These are phyloP conservation scores for Grammomys surdaster DNA, from an alignment of 2,113 vertebrate species.

Conservation along the genomic window DNA sequence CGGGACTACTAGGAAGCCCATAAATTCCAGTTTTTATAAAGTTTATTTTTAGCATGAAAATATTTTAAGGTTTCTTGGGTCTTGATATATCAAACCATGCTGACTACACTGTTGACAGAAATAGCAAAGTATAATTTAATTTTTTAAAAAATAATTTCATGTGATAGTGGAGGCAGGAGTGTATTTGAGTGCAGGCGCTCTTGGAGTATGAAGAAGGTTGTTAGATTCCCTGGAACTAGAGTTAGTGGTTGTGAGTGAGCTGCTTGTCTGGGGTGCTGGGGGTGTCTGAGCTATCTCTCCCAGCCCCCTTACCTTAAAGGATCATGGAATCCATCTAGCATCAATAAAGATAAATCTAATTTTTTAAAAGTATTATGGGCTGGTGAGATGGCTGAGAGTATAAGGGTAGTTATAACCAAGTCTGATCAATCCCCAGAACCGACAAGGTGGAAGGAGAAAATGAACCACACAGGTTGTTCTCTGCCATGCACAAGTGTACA, in stretches of 20 bases:
- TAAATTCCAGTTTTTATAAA: constrained; percentile 2
- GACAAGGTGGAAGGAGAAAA: neutral
- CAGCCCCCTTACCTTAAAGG: neutral
- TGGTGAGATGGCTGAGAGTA: neutral
- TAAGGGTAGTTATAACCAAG: neutral
- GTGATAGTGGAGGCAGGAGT: neutral
- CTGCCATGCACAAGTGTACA: neutral
- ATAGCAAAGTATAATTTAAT: neutral
- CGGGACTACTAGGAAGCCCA: neutral
- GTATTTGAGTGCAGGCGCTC: neutral
- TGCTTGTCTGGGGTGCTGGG: neutral
- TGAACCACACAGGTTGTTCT: neutral
- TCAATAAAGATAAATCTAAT: neutral
- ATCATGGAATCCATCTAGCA: neutral
- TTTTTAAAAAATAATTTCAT: neutral
- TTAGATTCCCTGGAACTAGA: neutral
- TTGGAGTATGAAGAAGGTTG: neutral
- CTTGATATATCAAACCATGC: neutral
- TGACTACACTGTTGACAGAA: neutral
- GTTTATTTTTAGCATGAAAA: constrained; percentile 38
- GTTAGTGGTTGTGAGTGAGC: neutral
- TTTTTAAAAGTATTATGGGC: neutral
- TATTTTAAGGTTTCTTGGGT: constrained; percentile 5
- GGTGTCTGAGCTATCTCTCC: neutral
- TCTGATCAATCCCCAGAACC: neutral